A percentile compares a stretch with the other conserved stretches of the same genome.
These are phyloP conservation scores for Arctopsyche grandis DNA, from an alignment of 1,140 invertebrate genomes.

Conservation along the genomic window DNA sequence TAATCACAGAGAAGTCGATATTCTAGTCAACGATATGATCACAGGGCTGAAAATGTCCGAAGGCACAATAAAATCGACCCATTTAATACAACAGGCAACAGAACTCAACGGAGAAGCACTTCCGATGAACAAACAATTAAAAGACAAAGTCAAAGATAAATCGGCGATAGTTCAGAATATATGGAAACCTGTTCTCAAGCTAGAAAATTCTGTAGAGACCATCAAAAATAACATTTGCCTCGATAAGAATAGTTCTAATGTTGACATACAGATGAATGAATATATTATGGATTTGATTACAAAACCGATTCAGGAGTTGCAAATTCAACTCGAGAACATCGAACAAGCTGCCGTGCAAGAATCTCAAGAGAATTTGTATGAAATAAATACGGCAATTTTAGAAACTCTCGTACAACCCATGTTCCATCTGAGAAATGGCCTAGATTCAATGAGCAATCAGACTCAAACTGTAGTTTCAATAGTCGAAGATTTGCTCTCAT, in stretches of 20 bases:
- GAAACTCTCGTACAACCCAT: conserved; percentile 65
- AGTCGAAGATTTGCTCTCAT: conserved; percentile 58
- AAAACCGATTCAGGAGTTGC: conserved; percentile 61
- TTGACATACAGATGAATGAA: conserved; percentile 59
- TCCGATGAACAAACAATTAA: conserved; percentile 38
- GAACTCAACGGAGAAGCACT: conserved; percentile 59
- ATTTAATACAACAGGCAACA: conserved; percentile 63
- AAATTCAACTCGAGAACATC: conserved; percentile 60
- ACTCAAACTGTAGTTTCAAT: conserved; percentile 52
- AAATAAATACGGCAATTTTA: conserved; percentile 63
- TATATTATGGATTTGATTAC: conserved; percentile 64
- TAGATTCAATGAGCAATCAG: conserved; percentile 60
- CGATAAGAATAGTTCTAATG: conserved; percentile 59
- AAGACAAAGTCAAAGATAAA: conserved; percentile 44
- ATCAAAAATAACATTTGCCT: conserved; percentile 62
- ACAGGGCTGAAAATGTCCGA: conserved; percentile 65
- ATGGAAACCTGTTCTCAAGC: conserved; percentile 59
- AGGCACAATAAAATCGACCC: conserved; percentile 65
- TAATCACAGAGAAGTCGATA: conserved; percentile 59
- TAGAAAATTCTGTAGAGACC: conserved; percentile 61
- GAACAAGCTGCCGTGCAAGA: conserved; percentile 60
- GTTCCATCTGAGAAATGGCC: conserved; percentile 63
- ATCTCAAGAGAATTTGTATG: conserved; percentile 62
- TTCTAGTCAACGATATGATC: conserved; percentile 63
- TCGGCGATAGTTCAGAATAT: conserved; percentile 57